Evolutionary conservation across 2,797 vertebrate species (phyloP), one percentile per base, ranked within the genome.

Genomic region (Propithecus perrieri): DNA sequence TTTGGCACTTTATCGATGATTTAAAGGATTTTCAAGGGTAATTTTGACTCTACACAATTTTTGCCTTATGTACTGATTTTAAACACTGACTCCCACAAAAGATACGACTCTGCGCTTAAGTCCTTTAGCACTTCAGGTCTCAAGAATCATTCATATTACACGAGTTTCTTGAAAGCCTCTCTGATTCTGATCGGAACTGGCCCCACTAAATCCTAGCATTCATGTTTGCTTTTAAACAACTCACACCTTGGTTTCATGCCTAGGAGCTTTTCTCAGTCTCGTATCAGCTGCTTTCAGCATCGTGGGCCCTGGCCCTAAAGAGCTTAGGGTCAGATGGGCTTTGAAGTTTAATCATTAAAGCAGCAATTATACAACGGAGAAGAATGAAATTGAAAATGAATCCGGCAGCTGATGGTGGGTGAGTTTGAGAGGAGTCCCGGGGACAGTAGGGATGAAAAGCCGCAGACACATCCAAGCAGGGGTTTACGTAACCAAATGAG

Each of bases 321-420:
- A 94, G 46, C 89, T 95, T 46, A 85, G 48, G 65, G 80, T 97
- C 84, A 63, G 72, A 71, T 61, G 35, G 48, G 53, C 79, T 95
- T 97, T 84, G 86, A 93, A 86, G 86, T 87, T 97, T 96, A 97
- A 97, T 96, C 95, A 97, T 92, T 95, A 96, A 97, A 95, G 65
- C 85, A 89, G 59, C 63, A 95, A 85, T 97, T 97, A 95, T 38
- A 76, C 53, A 92, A 91, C 43, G 4, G 55, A 79, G 81, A 89
- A 94, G 81, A 95, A 35, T 38, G 46, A 91, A 87, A 96, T 20
- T 79, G 50, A 69, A 95, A 96, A 89, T 57, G 65, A 95, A 81
- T 80, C 79, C 63, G 81, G 89, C n/a, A 55, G 38, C 26, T 11
- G 41, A 59, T 28, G 43, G 57, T 8, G 14, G 50, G 63, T 93